Evolutionary conservation across 2,797 vertebrate species (phyloP), one percentile per base, ranked within the genome.

Genomic region (Catostomus latipinnis): DNA sequence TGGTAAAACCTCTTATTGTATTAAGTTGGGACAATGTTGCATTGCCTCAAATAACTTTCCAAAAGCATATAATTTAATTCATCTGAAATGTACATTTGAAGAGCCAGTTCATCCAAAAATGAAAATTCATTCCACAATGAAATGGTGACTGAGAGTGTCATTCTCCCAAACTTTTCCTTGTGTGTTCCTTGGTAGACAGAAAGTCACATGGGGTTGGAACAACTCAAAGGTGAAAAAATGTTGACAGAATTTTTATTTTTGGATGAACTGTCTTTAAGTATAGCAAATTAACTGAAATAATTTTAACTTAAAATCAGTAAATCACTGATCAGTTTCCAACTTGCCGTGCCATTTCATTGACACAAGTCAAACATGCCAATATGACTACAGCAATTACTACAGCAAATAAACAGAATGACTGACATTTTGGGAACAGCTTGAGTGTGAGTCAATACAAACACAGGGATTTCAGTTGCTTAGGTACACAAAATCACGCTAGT

Each of bases 371-470:
- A 63, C 11, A 83, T 57, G 7, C 3, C 3, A 72, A 83, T 81
- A 90, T 87, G 83, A 86, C 88, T 66, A 66, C 74, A 82, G 81
- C 88, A 90, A 92, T 91, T 88, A 92, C 82, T 48, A 56, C 81
- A 82, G 73, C 80, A 87, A 86, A 89, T 89, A 89, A 88, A 87
- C 80, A 75, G 87, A 91, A 90, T 87, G 88, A 91, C 84, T 68
- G 73, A 74, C 87, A 82, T 89, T 87, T 91, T 84, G 34, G 84
- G 89, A 86, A 73, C 50, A 78, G 57, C 82, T 34, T 88, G 87
- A 85, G 87, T 89, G 89, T 90, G 80, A 87, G 81, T 88, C 88
- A 86, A 90, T 77, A 83, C 82, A 91, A 92, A 89, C 86, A 92
- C 71, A 76, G 87, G 67, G 85, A 83, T 80, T 87, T 82, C 81